Base-by-base conservation (phyloP, 1,140 invertebrate genomes). In the Solenopsis fugax region DNA sequence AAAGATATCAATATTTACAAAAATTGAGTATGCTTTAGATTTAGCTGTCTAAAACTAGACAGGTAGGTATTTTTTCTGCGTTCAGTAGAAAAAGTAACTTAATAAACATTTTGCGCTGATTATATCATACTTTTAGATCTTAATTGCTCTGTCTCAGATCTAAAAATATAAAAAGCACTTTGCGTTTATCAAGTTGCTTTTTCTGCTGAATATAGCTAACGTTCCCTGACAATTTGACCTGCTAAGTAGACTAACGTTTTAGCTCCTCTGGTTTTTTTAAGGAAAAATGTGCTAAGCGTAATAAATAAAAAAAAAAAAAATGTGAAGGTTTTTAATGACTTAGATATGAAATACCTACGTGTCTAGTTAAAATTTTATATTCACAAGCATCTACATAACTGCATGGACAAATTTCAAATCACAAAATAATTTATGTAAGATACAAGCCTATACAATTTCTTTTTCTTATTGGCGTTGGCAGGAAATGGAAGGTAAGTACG, bases 401-500 rank as follows among this genome's bases (percentile, higher is more conserved):
- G 16, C 60, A 37, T 34, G 13, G 0, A 69, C 10, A 50, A 50
- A 16, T 16, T 67, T 45, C 1, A 69, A 24, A 12, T 69, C 48
- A 50, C 6, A 21, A 48, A 69, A 48, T 69, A 45, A 69, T 50
- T 50, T 18, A 21, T 7, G 4, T 18, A 69, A 50, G 21, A 69
- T 69, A 69, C 9, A 69, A 69, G 65, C 5, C 41, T 69, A 6
- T 69, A 48, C 16, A 21, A 69, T 69, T 69, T 50, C 18, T 69
- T 69, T 48, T 69, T 48, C 65, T 50, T 10, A 29, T 29, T 69
- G 41, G 16, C 65, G 21, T 67, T 45, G 64, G n/a, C 41, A 69
- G 65, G 13, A 50, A 69, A 24, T 69, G 21, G 21, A 69, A 69
- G 41, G 65, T 69, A 69, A 69, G 65, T 69, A 24, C 10, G n/a